phyloP scores from a whole-genome alignment of 2,888 invertebrate species.

The Agelastica alni region DNA sequence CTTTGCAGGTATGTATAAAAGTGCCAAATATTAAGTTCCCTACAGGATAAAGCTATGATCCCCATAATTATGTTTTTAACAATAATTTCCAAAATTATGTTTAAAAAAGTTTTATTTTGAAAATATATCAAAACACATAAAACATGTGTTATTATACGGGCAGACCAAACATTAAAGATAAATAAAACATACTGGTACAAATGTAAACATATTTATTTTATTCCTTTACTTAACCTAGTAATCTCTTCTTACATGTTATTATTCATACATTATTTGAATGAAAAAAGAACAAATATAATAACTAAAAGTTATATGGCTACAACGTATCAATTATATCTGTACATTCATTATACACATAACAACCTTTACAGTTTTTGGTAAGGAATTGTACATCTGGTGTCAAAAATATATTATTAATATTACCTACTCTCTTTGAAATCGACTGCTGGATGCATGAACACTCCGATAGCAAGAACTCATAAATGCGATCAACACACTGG shows the following conservation, averaged over 20 bases:
- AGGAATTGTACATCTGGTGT: conserved; percentile 52
- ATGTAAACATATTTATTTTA: conserved; percentile 49
- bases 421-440: conserved; percentile 47
- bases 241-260: conserved; percentile 46
- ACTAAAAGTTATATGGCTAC: conserved; percentile 32
- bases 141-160: no score
- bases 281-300: conserved; percentile 37
- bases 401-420: conserved; percentile 42
- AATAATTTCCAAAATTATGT: no score
- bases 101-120: no score
- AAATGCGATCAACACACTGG: conserved; percentile 56
- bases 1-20: no score
- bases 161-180: neutral
- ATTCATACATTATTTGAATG: conserved; percentile 39
- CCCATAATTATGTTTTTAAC: no score
- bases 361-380: conserved; percentile 34
- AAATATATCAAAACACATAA: no score
- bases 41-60: no score
- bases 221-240: conserved; percentile 42
- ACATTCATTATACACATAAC: conserved; percentile 39
- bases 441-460: conserved; percentile 48
- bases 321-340: conserved; percentile 37
- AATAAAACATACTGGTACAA: conserved; percentile 33
- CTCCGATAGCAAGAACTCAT: conserved; percentile 55
- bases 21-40: no score